Base-by-base conservation (phyloP, 2,888 invertebrate genomes). In the Penaeus monodon region DNA sequence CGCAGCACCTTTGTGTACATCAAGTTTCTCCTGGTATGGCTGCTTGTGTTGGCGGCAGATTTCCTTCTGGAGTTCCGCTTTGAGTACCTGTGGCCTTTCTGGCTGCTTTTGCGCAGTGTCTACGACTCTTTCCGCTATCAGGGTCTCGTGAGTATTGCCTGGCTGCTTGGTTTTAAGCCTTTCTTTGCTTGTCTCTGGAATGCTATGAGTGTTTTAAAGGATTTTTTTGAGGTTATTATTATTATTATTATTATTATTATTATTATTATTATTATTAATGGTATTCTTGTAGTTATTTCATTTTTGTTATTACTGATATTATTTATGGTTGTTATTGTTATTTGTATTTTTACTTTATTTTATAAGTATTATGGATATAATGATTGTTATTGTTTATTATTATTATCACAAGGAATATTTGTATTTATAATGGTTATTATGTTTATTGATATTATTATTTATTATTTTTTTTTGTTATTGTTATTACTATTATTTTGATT, bases 81-180 rank as follows among this genome's bases (percentile, higher is more conserved):
- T 94, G 99, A 99, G 94, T 98, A 98, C 94, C 95, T 99, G 92
- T 99, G 98, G 98, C 99, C 99, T 84, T 97, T 99, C 94, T 99
- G 98, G 97, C 95, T 99, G 92, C 95, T 99, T 92, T 94, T 98
- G 91, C 95, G 98, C 93, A 97, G 97, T 92, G 96, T 98, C 91
- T 97, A 98, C 93, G 98, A 99, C 94, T 98, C 98, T 91, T 98
- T 97, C 93, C 98, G 97, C 94, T 99, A 98, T 94, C 98, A 98
- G 94, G 98, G 99, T 93, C 94, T 98, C 95, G 97, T 97, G 92
- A 95, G 96, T 94, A 91, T 65, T 29, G 33, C 2, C 7, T n/a
- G 10, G 12, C n/a, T 8, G 12, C 27, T 8, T n/a, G 12, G 12
- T 14, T 68, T 68, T 3, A 24, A 17, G 4, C 12, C 24, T 12